Evolutionary conservation across 2,888 invertebrate species (phyloP), one percentile per base, ranked within the genome.

Genomic region (Scaptodrosophila latifasciaeformis): DNA sequence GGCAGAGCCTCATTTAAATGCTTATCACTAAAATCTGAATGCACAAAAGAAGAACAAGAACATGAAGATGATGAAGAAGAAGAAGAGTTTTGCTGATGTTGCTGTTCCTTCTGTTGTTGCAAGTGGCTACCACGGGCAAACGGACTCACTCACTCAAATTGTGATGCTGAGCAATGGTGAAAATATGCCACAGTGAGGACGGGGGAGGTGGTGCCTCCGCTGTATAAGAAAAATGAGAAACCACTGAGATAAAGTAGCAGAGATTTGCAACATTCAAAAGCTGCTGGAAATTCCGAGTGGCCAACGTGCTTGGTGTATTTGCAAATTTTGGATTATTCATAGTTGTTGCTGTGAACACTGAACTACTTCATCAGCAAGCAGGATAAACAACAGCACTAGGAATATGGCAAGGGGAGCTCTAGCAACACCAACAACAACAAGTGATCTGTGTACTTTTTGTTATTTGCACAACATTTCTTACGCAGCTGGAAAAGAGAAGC

Each of bases 1-100:
- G 51, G 49, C 57, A 54, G 62, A 65, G 76, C 67, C 78, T 81
- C 82, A 81, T 81, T 81, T 78, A 76, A 81, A 78, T 81, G 79
- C 79, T 81, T 81, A 81, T 82, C 81, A 74, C 67, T 61, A 62
- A 58, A 65, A 81, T 81, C 81, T 71, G 70, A 67, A 77, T 69
- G 69, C 81, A 81, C 79, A 81, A 81, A 81, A 81, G 82, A 78
- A 62, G n/a, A n/a, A n/a, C n/a, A n/a, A n/a, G n/a, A n/a, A n/a
- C n/a, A n/a, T n/a, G n/a, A n/a, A n/a, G n/a, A n/a, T n/a, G n/a
- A n/a, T n/a, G n/a, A n/a, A n/a, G n/a, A n/a, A n/a, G n/a, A n/a
- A n/a, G n/a, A n/a, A n/a, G n/a, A n/a, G n/a, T n/a, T n/a, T n/a
- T n/a, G n/a, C 62, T 67, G 58, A 49, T 54, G 53, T 58, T 56